These are phyloP conservation scores for Drosophila mulleri DNA, from an alignment of 2,888 invertebrate species.

Conservation along the genomic window DNA sequence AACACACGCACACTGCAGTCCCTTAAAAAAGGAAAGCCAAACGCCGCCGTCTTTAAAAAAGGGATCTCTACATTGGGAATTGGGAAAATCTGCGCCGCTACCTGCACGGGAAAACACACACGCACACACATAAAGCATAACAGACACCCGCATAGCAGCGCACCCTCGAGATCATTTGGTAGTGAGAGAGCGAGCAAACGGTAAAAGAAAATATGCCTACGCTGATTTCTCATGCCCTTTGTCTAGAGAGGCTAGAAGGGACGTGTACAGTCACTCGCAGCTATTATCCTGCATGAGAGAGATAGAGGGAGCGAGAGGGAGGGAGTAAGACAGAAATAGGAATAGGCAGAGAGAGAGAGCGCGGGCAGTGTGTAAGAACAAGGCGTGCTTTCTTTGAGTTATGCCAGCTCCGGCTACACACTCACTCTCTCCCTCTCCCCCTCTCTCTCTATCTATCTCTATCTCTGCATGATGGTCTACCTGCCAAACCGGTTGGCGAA, in stretches of 20 bases:
- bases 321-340: neutral
- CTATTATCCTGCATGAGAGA: constrained; percentile 61
- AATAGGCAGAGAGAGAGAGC: neutral
- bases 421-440: constrained; percentile 6
- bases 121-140: constrained; percentile 16
- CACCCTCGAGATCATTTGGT: constrained; percentile 40
- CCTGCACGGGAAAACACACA: constrained; percentile 38
- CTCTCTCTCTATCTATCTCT: neutral
- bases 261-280: constrained; percentile 68
- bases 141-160: constrained; percentile 20
- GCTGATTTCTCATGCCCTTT: constrained; percentile 51
- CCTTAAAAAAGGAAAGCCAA: constrained; percentile 71
- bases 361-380: constrained; percentile 20
- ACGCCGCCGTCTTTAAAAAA: constrained; percentile 50
- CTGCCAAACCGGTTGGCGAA: constrained; percentile 76
- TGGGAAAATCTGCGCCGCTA: constrained; percentile 59
- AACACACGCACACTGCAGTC: constrained; percentile 22
- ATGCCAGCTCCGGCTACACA: neutral
- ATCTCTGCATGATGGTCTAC: constrained; percentile 38
- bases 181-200: constrained; percentile 11
- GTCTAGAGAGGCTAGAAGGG: constrained; percentile 14
- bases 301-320: constrained; percentile 25
- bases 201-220: constrained; percentile 47
- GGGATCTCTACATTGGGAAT: constrained; percentile 19
- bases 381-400: constrained; percentile 35